Conservation (phyloP, 2,888 invertebrate genomes). For the Alsophila aescularia region DNA sequence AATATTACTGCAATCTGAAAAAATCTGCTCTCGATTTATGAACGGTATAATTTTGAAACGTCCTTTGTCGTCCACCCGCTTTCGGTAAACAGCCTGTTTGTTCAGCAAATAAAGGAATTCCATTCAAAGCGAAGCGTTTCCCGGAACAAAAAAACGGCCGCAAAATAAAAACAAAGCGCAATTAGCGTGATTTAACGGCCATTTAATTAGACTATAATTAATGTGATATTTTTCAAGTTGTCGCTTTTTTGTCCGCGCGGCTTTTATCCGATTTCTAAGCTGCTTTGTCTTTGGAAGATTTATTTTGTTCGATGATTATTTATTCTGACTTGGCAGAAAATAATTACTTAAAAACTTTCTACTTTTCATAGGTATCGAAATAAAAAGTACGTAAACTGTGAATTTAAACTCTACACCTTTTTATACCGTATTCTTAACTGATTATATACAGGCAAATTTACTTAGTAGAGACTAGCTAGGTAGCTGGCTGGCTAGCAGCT, state of each 20-base stretch:
- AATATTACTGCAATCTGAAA: slow-evolving; percentile 34
- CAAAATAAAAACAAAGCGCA: slow-evolving; percentile 81
- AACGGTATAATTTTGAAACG: slow-evolving; percentile 75
- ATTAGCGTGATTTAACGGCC: slow-evolving; percentile 82
- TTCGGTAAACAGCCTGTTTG: slow-evolving; percentile 79
- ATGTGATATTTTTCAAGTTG: slow-evolving; percentile 69
- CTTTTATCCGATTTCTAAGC: slow-evolving; percentile 41
- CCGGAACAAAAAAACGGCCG: slow-evolving; percentile 64
- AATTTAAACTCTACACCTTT: too few relatives aligned
- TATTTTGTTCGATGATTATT: slow-evolving; percentile 31
- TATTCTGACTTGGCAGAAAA: not conserved
- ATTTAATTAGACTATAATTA: slow-evolving; percentile 80
- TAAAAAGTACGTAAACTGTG: too few relatives aligned
- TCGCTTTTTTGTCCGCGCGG: slow-evolving; percentile 43
- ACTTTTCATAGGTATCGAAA: too few relatives aligned
- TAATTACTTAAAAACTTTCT: too few relatives aligned
- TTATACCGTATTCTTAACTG: too few relatives aligned
- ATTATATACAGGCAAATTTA: too few relatives aligned
- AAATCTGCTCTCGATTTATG: slow-evolving; percentile 63
- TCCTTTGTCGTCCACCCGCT: slow-evolving; percentile 72
- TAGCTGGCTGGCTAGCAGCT: too few relatives aligned
- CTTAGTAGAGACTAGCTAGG: too few relatives aligned
- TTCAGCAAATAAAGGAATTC: slow-evolving; percentile 78
- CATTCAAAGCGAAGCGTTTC: slow-evolving; percentile 64
- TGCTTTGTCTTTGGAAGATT: slow-evolving; percentile 36